Conservation (phyloP, 2,888 invertebrate species). For the Altica lythri region DNA sequence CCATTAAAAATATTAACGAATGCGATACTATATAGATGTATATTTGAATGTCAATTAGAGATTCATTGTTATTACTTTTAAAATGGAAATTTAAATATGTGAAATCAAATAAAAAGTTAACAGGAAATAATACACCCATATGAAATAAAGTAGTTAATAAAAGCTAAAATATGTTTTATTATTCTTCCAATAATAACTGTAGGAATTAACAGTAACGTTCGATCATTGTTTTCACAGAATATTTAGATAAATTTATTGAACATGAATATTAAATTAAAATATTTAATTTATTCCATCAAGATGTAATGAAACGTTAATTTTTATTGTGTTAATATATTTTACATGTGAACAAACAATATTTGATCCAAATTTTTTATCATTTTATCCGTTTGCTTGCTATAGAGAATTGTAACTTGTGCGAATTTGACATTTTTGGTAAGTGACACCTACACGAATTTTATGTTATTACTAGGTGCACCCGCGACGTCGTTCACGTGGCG, state of each 20-base stretch:
- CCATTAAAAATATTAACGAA: not conserved
- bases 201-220: not conserved
- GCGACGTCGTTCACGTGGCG: too few species aligned
- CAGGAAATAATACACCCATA: not conserved
- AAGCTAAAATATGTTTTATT: not conserved
- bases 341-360: too few species aligned
- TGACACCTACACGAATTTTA: too few species aligned
- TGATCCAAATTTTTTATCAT: too few species aligned
- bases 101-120: slow-evolving; percentile 1
- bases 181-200: not conserved
- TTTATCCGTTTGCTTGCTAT: too few species aligned
- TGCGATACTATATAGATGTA: not conserved
- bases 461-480: too few species aligned
- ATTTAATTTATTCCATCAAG: too few species aligned
- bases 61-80: not conserved
- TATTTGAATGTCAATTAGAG: not conserved
- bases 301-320: too few species aligned
- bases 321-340: too few species aligned
- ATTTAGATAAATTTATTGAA: not conserved
- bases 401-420: too few species aligned
- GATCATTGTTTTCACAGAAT: not conserved
- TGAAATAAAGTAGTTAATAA: not conserved
- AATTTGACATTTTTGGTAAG: too few species aligned
- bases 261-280: too few species aligned
- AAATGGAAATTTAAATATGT: not conserved